These are phyloP conservation scores for Leguminivora glycinivorella DNA, from an alignment of 1,140 invertebrate genomes.

Conservation along the genomic window DNA sequence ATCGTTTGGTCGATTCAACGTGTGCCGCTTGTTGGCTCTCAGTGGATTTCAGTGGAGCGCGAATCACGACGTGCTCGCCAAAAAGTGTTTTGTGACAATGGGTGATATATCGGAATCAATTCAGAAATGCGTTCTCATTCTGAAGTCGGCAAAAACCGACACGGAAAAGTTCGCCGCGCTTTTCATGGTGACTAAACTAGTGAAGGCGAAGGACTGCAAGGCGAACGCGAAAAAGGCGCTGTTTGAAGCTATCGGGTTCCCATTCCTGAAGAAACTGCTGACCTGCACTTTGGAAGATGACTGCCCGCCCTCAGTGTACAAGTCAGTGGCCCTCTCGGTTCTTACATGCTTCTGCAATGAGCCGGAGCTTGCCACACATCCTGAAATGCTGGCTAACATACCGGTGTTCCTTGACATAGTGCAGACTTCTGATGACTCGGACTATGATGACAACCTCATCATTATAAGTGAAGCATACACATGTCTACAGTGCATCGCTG, in stretches of 20 bases:
- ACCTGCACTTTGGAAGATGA: conserved; percentile 87
- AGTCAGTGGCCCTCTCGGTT: conserved; percentile 92
- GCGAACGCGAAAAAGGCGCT: conserved; percentile 85
- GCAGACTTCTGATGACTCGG: conserved; percentile 87
- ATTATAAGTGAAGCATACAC: conserved; percentile 93
- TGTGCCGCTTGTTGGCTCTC: conserved; percentile 44
- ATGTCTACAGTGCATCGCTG: conserved; percentile 89
- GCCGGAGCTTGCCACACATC: conserved; percentile 87
- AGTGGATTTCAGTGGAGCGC: conserved; percentile 58
- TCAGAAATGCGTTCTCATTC: conserved; percentile 88
- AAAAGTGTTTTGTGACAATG: conserved; percentile 72
- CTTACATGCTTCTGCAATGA: conserved; percentile 90
- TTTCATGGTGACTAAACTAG: conserved; percentile 93
- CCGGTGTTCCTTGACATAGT: conserved; percentile 91
- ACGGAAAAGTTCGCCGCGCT: conserved; percentile 95
- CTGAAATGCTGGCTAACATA: conserved; percentile 89
- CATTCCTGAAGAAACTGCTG: conserved; percentile 90
- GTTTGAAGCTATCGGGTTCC: conserved; percentile 92
- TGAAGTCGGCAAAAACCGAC: conserved; percentile 88
- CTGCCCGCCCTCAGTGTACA: conserved; percentile 92
- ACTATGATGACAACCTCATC: conserved; percentile 91
- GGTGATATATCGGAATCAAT: conserved; percentile 87
- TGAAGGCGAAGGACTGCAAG: conserved; percentile 89
- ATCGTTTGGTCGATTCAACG: conserved; percentile 60
- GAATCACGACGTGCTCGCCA: conserved; percentile 64